These are phyloP conservation scores for Metopolophium dirhodum DNA, from an alignment of 1,140 invertebrate species.

Conservation along the genomic window DNA sequence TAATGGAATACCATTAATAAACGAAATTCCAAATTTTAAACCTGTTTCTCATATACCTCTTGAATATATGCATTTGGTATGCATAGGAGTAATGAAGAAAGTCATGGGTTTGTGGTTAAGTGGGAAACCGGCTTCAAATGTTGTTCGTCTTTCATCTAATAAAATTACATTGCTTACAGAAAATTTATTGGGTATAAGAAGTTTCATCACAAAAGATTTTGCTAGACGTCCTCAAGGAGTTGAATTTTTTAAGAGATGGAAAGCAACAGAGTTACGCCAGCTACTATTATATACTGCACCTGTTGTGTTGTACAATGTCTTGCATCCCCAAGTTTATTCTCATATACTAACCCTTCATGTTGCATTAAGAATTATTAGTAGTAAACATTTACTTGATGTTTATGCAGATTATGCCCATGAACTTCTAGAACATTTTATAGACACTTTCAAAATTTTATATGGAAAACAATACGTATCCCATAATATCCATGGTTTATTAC, in stretches of 20 bases:
- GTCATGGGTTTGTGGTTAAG: too few species aligned
- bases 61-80: too few species aligned
- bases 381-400: neutral
- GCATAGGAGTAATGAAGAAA: too few species aligned
- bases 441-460: slow-evolving; percentile 39
- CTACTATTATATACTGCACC: slow-evolving; percentile 63
- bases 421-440: neutral
- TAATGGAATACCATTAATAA: too few species aligned
- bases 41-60: too few species aligned
- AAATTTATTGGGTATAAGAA: slow-evolving; percentile 49
- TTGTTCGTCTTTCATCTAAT: too few species aligned
- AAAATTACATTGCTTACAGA: too few species aligned
- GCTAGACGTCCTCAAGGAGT: slow-evolving; percentile 59
- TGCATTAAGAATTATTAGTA: slow-evolving; percentile 37
- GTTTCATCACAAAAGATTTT: slow-evolving; percentile 60
- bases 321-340: neutral
- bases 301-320: slow-evolving; percentile 60
- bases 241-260: slow-evolving; percentile 60
- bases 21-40: too few species aligned
- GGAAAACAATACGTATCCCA: slow-evolving; percentile 60
- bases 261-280: slow-evolving; percentile 62
- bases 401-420: neutral
- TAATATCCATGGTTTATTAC: slow-evolving; percentile 61
- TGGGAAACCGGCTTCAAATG: too few species aligned
- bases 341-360: neutral